A percentile compares a stretch with the other conserved stretches of the same genome.
phyloP scores from a whole-genome alignment of 2,113 vertebrate genomes.

The Podarcis muralis region DNA sequence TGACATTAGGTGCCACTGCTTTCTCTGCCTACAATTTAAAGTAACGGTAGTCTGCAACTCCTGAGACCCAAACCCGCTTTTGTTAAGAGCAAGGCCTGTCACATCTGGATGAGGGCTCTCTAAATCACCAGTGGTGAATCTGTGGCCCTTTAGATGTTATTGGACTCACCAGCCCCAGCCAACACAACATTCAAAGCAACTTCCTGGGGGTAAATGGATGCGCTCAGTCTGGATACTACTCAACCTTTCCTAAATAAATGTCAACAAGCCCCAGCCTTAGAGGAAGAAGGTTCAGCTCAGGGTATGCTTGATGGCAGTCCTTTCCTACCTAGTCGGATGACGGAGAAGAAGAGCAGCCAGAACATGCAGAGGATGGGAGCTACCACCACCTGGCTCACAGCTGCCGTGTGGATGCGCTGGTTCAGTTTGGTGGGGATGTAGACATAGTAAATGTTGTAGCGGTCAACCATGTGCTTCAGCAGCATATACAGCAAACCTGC shows the following conservation, averaged over 20 bases:
- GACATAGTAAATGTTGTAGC: conserved; percentile 97
- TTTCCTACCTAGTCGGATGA: conserved; percentile 87
- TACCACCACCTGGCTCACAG: conserved; percentile 88
- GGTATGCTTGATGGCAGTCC: fast-evolving
- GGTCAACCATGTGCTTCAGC: conserved; percentile 95
- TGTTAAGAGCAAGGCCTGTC: background rate
- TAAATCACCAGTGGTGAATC: background rate
- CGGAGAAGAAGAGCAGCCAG: conserved; percentile 97
- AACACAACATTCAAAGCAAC: background rate
- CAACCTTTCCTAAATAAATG: background rate
- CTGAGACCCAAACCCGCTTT: background rate
- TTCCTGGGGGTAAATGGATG: background rate
- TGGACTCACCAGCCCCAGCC: background rate
- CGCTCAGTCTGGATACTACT: background rate
- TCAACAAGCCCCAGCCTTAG: background rate
- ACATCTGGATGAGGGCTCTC: background rate
- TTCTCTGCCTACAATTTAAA: background rate
- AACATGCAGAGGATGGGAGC: conserved; percentile 93
- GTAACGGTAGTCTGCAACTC: no score
- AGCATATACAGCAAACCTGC: conserved; percentile 92
- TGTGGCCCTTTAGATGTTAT: background rate
- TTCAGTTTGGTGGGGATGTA: conserved; percentile 93
- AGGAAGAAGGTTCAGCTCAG: background rate
- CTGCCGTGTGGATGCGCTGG: conserved; percentile 87
- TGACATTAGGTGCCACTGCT: background rate